Evolutionary conservation across 2,888 invertebrate genomes (phyloP).

Genomic region (Autographa pulchrina): DNA sequence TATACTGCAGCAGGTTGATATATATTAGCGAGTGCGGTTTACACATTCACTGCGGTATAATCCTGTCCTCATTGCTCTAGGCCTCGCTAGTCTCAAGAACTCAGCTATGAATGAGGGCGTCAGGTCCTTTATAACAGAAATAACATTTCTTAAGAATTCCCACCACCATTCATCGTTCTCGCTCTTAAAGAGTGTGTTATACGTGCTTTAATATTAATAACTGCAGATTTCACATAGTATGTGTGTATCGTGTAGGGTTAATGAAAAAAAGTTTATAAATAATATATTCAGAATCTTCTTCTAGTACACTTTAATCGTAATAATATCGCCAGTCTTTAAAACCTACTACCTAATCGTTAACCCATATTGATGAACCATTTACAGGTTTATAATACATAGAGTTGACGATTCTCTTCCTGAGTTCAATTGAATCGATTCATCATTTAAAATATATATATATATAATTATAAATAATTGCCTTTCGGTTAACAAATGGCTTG

Average conservation of each 20-base stretch:
- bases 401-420: neutral
- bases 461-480: slow-evolving; percentile 12
- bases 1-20: neutral
- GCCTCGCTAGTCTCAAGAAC: slow-evolving; percentile 12
- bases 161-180: slow-evolving; percentile 11
- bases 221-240: neutral
- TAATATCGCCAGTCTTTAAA: too few relatives aligned
- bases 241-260: neutral
- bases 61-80: slow-evolving; percentile 43
- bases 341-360: too few relatives aligned
- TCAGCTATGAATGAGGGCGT: slow-evolving; percentile 9
- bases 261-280: neutral
- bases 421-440: neutral
- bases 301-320: too few relatives aligned
- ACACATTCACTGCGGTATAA: slow-evolving; percentile 21
- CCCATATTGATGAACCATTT: neutral
- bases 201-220: neutral
- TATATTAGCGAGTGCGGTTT: slow-evolving; percentile 7
- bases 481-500: slow-evolving; percentile 1
- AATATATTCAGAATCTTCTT: too few relatives aligned
- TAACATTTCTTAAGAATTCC: slow-evolving; percentile 14
- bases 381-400: neutral
- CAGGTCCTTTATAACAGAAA: slow-evolving; percentile 21
- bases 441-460: neutral
- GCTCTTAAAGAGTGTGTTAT: neutral